These are phyloP conservation scores for Apis laboriosa DNA, from an alignment of 1,140 invertebrate genomes.

Conservation along the genomic window DNA sequence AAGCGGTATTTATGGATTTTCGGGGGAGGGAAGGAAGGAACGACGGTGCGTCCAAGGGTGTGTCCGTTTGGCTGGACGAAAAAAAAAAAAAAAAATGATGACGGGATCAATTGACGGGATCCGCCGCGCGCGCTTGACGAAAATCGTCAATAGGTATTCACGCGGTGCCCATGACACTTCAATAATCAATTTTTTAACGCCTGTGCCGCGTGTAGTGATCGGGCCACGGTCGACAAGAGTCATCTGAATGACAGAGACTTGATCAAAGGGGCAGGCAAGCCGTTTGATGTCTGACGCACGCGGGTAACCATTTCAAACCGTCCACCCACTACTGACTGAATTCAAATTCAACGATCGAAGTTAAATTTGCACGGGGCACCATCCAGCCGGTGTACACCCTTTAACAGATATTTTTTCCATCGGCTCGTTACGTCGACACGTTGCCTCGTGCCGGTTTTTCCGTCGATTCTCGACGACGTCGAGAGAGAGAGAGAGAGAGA, in stretches of 20 bases:
- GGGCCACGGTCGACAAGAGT: conserved; percentile 66
- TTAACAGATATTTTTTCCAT: conserved; percentile 42
- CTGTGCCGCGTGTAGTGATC: conserved; percentile 40
- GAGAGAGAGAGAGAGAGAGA: no score
- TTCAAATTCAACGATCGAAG: conserved; percentile 63
- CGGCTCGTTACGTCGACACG: background rate
- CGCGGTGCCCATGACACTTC: conserved; percentile 60
- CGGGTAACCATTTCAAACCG: conserved; percentile 62
- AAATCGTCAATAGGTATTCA: conserved; percentile 45
- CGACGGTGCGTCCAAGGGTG: no score
- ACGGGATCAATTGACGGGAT: conserved; percentile 14
- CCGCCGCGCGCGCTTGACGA: background rate
- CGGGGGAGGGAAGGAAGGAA: no score
- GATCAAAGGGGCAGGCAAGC: conserved; percentile 72
- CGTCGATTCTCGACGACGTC: background rate
- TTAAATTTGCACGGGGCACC: conserved; percentile 62
- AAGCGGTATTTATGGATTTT: no score
- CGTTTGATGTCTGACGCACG: conserved; percentile 76
- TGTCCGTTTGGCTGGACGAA: no score
- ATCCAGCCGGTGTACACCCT: conserved; percentile 25
- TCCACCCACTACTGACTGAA: conserved; percentile 55
- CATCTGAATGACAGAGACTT: conserved; percentile 72
- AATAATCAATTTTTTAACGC: conserved; percentile 67
- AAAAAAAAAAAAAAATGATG: conserved; percentile 1
- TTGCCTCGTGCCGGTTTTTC: background rate